These are phyloP conservation scores for Atherinomorus stipes DNA, from an alignment of 2,113 vertebrate genomes.

Conservation along the genomic window DNA sequence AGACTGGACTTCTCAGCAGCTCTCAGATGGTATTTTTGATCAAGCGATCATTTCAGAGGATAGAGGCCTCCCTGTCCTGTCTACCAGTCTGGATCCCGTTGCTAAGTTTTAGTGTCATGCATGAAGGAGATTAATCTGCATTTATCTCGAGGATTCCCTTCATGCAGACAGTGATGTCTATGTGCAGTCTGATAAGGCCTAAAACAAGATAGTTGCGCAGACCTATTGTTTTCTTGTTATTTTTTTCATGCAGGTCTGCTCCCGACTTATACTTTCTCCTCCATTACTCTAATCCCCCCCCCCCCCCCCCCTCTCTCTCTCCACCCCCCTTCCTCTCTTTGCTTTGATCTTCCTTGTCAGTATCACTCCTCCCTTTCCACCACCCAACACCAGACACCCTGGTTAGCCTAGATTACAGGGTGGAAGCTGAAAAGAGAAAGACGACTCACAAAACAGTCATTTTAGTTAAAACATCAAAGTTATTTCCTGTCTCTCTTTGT, in stretches of 20 bases:
- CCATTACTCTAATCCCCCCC: constrained; percentile 53
- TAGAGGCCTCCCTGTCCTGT: constrained; percentile 15
- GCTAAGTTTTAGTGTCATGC: constrained; percentile 43
- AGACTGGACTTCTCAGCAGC: constrained; percentile 43
- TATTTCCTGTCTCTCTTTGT: background rate
- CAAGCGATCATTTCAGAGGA: constrained; percentile 46
- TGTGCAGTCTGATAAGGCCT: constrained; percentile 50
- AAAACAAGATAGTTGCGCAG: constrained; percentile 49
- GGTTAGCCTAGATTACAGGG: constrained; percentile 67
- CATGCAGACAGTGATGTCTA: constrained; percentile 10
- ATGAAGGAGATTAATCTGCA: constrained; percentile 37
- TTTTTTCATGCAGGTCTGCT: constrained; percentile 25
- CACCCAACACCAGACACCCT: constrained; percentile 41
- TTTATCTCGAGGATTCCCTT: constrained; percentile 45
- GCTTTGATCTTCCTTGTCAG: constrained; percentile 74
- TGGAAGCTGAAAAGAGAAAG: constrained; percentile 26
- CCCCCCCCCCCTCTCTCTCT: constrained; percentile 20
- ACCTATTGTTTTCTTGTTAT: constrained; percentile 52
- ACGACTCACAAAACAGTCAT: constrained; percentile 55
- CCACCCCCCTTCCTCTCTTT: constrained; percentile 16
- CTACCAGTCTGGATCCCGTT: constrained; percentile 34
- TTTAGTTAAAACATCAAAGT: constrained; percentile 29
- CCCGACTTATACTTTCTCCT: constrained; percentile 61
- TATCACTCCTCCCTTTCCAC: constrained; percentile 52
- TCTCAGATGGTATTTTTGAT: constrained; percentile 65